Evolutionary conservation across 2,888 invertebrate genomes (phyloP), one percentile per base, ranked within the genome.

Genomic region (Orthonychiurus folsomi): DNA sequence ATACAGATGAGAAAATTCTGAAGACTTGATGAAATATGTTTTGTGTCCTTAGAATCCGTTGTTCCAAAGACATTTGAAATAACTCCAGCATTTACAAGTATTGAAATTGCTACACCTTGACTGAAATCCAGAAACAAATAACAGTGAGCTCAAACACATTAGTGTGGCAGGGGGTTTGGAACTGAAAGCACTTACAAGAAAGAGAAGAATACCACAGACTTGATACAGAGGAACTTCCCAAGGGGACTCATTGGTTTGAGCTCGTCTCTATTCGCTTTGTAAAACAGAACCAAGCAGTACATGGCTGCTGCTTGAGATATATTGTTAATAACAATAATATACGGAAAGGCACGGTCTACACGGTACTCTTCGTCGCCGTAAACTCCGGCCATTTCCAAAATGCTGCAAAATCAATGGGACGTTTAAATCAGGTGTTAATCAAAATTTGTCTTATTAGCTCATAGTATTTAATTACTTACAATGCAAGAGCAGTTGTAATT

Each of bases 131-230:
- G 20, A 56, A 50, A 24, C 18, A n/a, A n/a, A n/a, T n/a, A n/a
- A n/a, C n/a, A n/a, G n/a, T n/a, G 25, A 24, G 5, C 12, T 25
- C 15, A 21, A 24, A 5, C 26, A 24, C 12, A 56, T 24, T 20
- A 15, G 9, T 53, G 20, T 12, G 20, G 20, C 21, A 56, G 12
- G 9, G 18, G 18, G 26, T 20, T 12, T 24, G n/a, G n/a, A n/a
- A n/a, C n/a, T n/a, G n/a, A n/a, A n/a, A n/a, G n/a, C n/a, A 85
- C 91, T 88, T 84, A 95, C 95, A 95, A 95, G 80, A 96, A 96
- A 56, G 95, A 95, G 77, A 95, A 92, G 81, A 96, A 96, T 25
- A 96, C 93, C 61, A 96, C 94, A 70, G 93, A 92, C 80, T 96
- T 96, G 73, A 96, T 94, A 78, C 95, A 95, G 60, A 96, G 81